Base-by-base conservation (phyloP, 2,797 vertebrate genomes). In the Denticeps clupeoides region DNA sequence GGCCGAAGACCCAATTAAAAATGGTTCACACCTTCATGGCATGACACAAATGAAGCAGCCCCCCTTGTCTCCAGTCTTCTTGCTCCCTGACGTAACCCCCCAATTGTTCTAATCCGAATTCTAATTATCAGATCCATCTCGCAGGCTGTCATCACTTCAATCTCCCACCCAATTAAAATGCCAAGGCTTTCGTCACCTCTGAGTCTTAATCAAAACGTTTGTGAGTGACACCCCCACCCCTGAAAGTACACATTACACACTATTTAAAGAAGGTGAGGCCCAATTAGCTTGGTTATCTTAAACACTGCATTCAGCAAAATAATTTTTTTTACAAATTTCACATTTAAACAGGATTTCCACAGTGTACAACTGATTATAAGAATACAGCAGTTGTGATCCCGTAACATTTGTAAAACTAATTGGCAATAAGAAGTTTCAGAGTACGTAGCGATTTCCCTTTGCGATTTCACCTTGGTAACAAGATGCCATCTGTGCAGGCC, bases 1-100 rank as follows among this genome's bases (percentile, higher is more conserved):
- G 51, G 51, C 64, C 49, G 53, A 52, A 47, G 45, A 61, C 58
- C 66, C 61, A 70, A 68, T 70, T 66, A 72, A 64, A 69, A 59
- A 40, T 42, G 53, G 18, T 49, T 65, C 47, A 40, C 54, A 54
- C 53, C 44, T 56, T 58, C 60, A 45, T 56, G 50, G 51, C 40
- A 53, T 28, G 49, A 23, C 43, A 58, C 31, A 55, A 69, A 59
- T 45, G 18, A 55, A 42, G 49, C 54, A 38, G 56, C 26, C 27
- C 38, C 15, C 37, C 29, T 22, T 46, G 53, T 47, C 50, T 54
- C 48, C 21, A 44, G 46, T 48, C 52, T 49, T 59, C 29, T 42
- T 40, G 31, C 53, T 60, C 48, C 56, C 51, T 45, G 29, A 38
- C 37, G n/a, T 40, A 53, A 53, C 47, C 62, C 51, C 43, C 50